Base-by-base conservation (phyloP, 2,113 vertebrate species). In the Spizaetus ornatus region DNA sequence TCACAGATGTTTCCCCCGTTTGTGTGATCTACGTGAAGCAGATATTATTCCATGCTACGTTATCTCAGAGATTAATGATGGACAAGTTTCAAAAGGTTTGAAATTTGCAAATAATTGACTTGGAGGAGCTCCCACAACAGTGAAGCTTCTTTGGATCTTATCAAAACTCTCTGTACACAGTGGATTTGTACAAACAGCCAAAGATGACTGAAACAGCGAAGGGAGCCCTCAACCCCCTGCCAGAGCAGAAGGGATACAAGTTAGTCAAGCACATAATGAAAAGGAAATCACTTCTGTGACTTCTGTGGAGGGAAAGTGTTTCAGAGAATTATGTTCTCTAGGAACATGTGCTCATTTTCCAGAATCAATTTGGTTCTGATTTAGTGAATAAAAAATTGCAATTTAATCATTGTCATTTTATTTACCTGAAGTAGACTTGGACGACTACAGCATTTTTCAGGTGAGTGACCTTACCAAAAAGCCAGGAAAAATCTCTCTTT, bases 81-180 rank as follows among this genome's bases (percentile, higher is more conserved):
- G 90, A 81, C 69, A 47, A 10, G 31, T 92, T 95, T 92, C 88
- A 92, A 93, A 96, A 97, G 88, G 83, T 82, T 95, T 86, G 80
- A 84, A 84, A 84, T 88, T 92, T 84, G 73, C 83, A 97, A 93
- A 92, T 94, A 92, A 86, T 95, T 95, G 55, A 91, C 93, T 91
- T 95, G 92, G 94, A 95, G 86, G 83, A 88, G 43, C 36, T 94
- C 94, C 90, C 92, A 89, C 82, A 90, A 47, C 71, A 86, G 47
- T 13, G 59, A 66, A 71, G 58, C 63, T 83, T 88, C 63, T 71
- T 70, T 85, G 92, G 92, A 73, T 70, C 80, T 81, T 86, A 55
- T 84, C 94, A 81, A 82, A 94, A 42, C 90, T 53, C 83, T 66
- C 14, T 81, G n/a, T 88, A 15, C 59, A 1, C 23, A 31, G 59